A percentile compares a stretch with the other conserved stretches of the same genome.
These are phyloP conservation scores for Eupithecia tripunctaria DNA, from an alignment of 2,888 invertebrate genomes.

Conservation along the genomic window DNA sequence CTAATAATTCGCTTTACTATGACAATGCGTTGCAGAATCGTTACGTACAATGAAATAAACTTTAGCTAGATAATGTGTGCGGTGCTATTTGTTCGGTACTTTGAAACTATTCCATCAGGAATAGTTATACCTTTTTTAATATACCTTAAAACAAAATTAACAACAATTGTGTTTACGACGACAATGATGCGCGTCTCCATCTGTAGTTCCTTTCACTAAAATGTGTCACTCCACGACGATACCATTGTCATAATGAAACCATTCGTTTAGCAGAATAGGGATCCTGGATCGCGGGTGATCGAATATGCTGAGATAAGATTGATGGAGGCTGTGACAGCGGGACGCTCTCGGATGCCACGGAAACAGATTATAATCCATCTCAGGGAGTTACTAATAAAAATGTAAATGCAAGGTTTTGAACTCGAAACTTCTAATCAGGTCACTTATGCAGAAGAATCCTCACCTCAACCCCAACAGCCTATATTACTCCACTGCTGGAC, in stretches of 20 bases:
- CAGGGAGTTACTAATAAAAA: not conserved
- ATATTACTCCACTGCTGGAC: no score
- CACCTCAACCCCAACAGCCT: no score
- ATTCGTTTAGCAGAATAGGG: not conserved
- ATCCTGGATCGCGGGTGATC: not conserved
- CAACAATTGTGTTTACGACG: no score
- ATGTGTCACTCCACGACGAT: not conserved
- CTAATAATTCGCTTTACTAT: not conserved
- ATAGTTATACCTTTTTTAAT: no score
- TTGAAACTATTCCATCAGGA: no score
- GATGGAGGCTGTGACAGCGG: conserved; percentile 47
- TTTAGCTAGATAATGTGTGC: no score
- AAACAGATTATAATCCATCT: conserved; percentile 9
- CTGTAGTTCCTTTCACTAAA: not conserved
- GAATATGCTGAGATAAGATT: conserved; percentile 46
- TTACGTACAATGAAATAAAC: not conserved
- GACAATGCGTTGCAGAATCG: not conserved
- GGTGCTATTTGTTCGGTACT: no score
- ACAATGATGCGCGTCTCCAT: no score
- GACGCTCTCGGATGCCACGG: conserved; percentile 5
- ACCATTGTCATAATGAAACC: not conserved
- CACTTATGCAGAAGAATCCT: not conserved
- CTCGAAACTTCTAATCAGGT: not conserved
- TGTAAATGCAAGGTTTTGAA: not conserved
- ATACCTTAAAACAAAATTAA: no score